Conservation (phyloP, 1,140 invertebrate genomes). For the Ridgeia piscesae region DNA sequence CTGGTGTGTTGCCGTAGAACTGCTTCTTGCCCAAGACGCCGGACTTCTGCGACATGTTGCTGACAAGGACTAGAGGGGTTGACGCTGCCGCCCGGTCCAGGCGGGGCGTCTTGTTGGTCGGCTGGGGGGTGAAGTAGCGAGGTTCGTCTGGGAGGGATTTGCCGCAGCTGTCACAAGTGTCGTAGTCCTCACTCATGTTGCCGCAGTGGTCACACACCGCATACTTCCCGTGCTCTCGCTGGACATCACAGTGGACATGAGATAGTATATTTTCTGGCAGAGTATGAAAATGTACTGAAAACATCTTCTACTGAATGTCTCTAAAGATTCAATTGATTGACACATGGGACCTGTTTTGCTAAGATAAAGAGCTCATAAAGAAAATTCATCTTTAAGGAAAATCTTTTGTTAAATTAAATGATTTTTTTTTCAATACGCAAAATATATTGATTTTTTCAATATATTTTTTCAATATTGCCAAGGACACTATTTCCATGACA, state of each 20-base stretch:
- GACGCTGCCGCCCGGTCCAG: background rate
- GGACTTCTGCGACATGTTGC: background rate
- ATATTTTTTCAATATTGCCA: too few relatives aligned
- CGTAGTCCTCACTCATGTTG: slow-evolving; percentile 71
- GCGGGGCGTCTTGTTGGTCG: background rate
- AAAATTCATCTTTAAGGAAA: too few relatives aligned
- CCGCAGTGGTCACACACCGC: slow-evolving; percentile 74
- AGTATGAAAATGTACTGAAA: too few relatives aligned
- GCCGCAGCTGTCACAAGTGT: slow-evolving; percentile 69
- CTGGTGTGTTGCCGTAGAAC: background rate
- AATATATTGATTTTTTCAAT: too few relatives aligned
- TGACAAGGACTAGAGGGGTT: background rate
- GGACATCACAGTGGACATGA: background rate
- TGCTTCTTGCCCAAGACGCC: background rate
- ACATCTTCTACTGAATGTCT: too few relatives aligned
- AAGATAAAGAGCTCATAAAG: too few relatives aligned
- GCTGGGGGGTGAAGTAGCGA: slow-evolving; percentile 52
- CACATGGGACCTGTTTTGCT: too few relatives aligned
- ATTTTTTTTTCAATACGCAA: too few relatives aligned
- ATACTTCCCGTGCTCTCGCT: slow-evolving; percentile 61
- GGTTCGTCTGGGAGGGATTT: slow-evolving; percentile 62
- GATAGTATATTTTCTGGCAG: background rate
- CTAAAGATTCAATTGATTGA: too few relatives aligned
- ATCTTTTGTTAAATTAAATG: too few relatives aligned
- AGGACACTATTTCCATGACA: too few relatives aligned